Evolutionary conservation across 2,797 vertebrate species (phyloP).

Genomic region (Tragelaphus eurycerus): DNA sequence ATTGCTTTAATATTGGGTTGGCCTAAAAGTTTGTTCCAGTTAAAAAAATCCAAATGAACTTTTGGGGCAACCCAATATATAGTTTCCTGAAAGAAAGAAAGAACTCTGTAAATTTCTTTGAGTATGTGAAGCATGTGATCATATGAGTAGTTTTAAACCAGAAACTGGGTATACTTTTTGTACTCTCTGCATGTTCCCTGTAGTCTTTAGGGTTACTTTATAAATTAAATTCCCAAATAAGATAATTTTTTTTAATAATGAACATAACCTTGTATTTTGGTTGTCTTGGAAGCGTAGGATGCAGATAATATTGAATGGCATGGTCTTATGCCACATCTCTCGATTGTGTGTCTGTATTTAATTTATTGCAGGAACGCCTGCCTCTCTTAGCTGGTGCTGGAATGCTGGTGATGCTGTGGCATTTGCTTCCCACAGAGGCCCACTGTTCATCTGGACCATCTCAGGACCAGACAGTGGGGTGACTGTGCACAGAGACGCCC

Average conservation of each 20-base stretch:
- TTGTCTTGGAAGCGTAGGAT: neutral
- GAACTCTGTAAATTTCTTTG: neutral
- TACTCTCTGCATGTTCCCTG: neutral
- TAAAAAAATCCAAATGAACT: neutral
- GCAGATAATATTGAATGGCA: neutral
- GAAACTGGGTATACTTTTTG: neutral
- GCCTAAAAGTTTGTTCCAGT: neutral
- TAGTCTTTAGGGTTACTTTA: neutral
- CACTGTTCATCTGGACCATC: constrained; percentile 93
- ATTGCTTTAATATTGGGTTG: neutral
- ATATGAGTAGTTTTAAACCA: neutral
- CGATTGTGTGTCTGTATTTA: neutral
- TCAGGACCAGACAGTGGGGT: constrained; percentile 90
- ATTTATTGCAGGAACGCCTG: constrained; percentile 88
- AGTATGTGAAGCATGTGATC: neutral
- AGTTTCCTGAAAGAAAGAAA: neutral
- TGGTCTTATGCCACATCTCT: neutral
- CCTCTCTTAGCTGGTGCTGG: constrained; percentile 96
- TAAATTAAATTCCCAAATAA: neutral
- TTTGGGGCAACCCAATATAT: neutral
- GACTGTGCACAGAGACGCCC: constrained; percentile 93
- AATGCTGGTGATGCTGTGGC: constrained; percentile 90
- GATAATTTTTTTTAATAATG: neutral
- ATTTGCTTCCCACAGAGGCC: constrained; percentile 94
- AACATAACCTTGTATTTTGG: neutral